These are phyloP conservation scores for Brachyptera risi DNA, from an alignment of 2,888 invertebrate species.

Conservation along the genomic window DNA sequence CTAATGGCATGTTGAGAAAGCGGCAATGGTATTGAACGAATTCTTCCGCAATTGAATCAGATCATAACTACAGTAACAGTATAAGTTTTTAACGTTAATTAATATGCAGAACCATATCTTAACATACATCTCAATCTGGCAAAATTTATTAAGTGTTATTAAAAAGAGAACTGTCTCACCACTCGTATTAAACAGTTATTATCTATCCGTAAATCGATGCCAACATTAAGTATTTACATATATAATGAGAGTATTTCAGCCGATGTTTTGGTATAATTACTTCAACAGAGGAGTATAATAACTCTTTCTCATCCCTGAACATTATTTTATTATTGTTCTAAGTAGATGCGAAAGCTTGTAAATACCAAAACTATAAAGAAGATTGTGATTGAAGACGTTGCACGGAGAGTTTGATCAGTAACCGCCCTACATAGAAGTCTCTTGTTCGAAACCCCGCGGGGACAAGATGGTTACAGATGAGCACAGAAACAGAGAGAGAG, in stretches of 20 bases:
- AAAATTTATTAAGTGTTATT: constrained; percentile 10
- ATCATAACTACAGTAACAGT: too few relatives aligned
- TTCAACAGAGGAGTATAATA: neutral
- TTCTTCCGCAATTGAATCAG: too few relatives aligned
- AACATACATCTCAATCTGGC: constrained; percentile 11
- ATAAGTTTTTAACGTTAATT: constrained; percentile 7
- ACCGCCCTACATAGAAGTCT: constrained; percentile 11
- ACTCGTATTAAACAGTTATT: constrained; percentile 8
- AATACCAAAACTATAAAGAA: neutral
- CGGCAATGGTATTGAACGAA: too few relatives aligned
- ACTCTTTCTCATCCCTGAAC: neutral
- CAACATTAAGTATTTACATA: constrained; percentile 13
- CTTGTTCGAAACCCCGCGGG: neutral
- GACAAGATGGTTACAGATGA: constrained; percentile 20
- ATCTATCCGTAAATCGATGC: constrained; percentile 1
- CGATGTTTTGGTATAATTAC: neutral
- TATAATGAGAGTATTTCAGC: constrained; percentile 11
- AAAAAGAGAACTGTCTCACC: neutral
- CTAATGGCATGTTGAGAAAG: too few relatives aligned
- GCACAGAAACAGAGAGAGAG: neutral
- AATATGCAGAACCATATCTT: constrained; percentile 11
- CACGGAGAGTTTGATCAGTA: too few relatives aligned
- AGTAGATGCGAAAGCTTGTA: neutral
- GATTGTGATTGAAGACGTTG: neutral
- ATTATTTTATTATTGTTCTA: neutral